A percentile compares a stretch with the other conserved stretches of the same genome.
phyloP scores from a whole-genome alignment of 2,113 vertebrate species.

The Platichthys flesus region DNA sequence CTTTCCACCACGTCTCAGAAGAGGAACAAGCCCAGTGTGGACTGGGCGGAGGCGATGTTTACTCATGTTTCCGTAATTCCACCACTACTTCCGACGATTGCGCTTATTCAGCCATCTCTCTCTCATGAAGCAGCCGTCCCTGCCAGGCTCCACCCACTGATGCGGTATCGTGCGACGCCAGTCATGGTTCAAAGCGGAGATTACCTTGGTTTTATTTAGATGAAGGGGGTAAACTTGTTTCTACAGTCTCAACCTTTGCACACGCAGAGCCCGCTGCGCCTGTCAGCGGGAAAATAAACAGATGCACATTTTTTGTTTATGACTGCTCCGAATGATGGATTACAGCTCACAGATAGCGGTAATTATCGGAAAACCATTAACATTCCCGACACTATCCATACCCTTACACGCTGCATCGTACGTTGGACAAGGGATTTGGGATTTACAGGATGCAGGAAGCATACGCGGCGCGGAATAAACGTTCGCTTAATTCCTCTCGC shows the following conservation, averaged over 20 bases:
- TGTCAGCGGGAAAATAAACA: slow-evolving; percentile 77
- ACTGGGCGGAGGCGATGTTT: slow-evolving; percentile 43
- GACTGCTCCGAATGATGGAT: slow-evolving; percentile 71
- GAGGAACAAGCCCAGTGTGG: not conserved
- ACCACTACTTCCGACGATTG: slow-evolving; percentile 40
- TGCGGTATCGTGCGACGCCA: slow-evolving; percentile 32
- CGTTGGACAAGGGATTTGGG: slow-evolving; percentile 60
- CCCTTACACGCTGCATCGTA: slow-evolving; percentile 41
- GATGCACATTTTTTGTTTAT: slow-evolving; percentile 75
- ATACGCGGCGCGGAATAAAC: slow-evolving; percentile 63
- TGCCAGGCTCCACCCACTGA: slow-evolving; percentile 50
- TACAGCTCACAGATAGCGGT: slow-evolving; percentile 75
- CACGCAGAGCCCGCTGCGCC: slow-evolving; percentile 21
- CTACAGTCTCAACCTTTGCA: slow-evolving; percentile 51
- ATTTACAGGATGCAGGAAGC: slow-evolving; percentile 49
- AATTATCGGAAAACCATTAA: slow-evolving; percentile 82
- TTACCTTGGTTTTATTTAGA: slow-evolving; percentile 62
- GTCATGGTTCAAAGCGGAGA: slow-evolving; percentile 68
- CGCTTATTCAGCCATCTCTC: not conserved
- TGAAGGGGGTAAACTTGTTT: slow-evolving; percentile 34
- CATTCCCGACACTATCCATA: slow-evolving; percentile 80
- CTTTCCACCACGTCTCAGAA: slow-evolving; percentile 3
- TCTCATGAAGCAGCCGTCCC: slow-evolving; percentile 10
- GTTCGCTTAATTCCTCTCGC: slow-evolving; percentile 66
- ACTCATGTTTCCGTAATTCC: slow-evolving; percentile 50